Conservation (phyloP, 2,797 vertebrate species). For the Podargus strigoides region DNA sequence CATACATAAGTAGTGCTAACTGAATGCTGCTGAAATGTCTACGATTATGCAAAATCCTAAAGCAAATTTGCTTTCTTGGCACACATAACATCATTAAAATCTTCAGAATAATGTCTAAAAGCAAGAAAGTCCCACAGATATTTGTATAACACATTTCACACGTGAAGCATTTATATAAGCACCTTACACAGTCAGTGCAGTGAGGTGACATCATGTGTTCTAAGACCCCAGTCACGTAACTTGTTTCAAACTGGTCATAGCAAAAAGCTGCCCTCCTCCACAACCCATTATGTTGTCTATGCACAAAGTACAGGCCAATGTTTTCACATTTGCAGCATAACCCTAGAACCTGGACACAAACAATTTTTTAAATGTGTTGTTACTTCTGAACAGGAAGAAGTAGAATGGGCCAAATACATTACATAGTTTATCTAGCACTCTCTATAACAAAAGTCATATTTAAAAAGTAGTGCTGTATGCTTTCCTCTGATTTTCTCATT, state of each 20-base stretch:
- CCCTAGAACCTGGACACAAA: not conserved
- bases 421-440: not conserved
- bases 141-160: too few relatives aligned
- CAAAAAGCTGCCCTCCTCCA: not conserved
- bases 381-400: not conserved
- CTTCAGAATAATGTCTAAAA: not conserved
- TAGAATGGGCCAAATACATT: not conserved
- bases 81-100: not conserved
- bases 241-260: not conserved
- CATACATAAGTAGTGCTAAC: conserved; percentile 6
- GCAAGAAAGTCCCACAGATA: not conserved
- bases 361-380: not conserved
- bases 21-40: conserved; percentile 29
- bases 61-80: conserved; percentile 15
- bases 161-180: not conserved
- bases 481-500: conserved; percentile 49
- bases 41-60: not conserved
- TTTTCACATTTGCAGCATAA: not conserved
- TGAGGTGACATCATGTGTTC: not conserved
- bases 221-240: not conserved
- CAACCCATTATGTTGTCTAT: not conserved
- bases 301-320: not conserved
- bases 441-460: conserved; percentile 11
- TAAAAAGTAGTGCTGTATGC: conserved; percentile 20
- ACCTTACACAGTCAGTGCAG: not conserved